Evolutionary conservation across 2,797 vertebrate genomes (phyloP), one percentile per base, ranked within the genome.

Genomic region (Scleropages formosus): DNA sequence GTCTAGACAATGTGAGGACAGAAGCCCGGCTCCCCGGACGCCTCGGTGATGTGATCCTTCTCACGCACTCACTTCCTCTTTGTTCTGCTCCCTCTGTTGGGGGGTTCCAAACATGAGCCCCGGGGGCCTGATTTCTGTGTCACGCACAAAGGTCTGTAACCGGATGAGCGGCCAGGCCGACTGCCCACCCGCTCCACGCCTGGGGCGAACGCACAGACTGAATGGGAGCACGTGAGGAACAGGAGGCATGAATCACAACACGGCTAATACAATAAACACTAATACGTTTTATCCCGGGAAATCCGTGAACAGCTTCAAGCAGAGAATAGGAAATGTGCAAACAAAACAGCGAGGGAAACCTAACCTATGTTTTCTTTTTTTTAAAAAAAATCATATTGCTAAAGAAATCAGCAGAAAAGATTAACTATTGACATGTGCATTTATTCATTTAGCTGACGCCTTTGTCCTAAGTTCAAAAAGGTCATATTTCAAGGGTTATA

Each of bases 41-140:
- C 65, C 65, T 47, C 27, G 18, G 44, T 44, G 22, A 13, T 12
- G 44, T 24, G 20, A 68, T 24, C 68, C 18, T 26, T 8, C 49
- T 24, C 68, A 53, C 22, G 16, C 49, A 70, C 68, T 53, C 68
- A 70, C 68, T 53, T 2, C 24, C 13, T 24, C 49, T 70, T 70
- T 70, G 68, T 70, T 70, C 22, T 15, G 67, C 24, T 1, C 67
- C 67, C 49, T 56, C 67, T 24, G 8, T 18, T 56, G 53, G 47
- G 49, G 16, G 47, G 24, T 68, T n/a, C 22, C 18, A 70, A 56
- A 58, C 4, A 56, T 70, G 31, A 70, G 24, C 68, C 24, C 16
- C 16, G 49, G 68, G 47, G 27, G 20, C 49, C 49, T 53, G 68
- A 22, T 26, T 70, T 70, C 56, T 49, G 47, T 24, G 16, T 56